phyloP scores from a whole-genome alignment of 2,113 vertebrate species.

The Carassius gibelio region DNA sequence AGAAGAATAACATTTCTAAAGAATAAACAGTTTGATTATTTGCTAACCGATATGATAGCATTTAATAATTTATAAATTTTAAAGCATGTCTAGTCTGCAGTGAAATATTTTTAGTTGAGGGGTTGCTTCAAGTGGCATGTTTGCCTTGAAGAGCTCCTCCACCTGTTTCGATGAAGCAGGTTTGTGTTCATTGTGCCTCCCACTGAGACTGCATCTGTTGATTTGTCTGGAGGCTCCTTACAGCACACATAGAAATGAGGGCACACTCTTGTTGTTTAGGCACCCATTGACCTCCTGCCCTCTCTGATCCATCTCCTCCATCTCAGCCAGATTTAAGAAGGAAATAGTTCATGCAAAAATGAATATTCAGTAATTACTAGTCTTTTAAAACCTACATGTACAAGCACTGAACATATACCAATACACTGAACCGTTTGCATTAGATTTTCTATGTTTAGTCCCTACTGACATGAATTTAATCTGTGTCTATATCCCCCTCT shows the following conservation, averaged over 20 bases:
- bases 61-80: not conserved
- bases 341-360: constrained; percentile 10
- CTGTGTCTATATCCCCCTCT: constrained; percentile 6
- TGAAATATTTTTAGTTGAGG: not conserved
- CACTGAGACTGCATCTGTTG: constrained; percentile 53
- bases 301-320: constrained; percentile 7
- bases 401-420: not conserved
- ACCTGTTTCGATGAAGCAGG: constrained; percentile 41
- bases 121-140: not conserved
- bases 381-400: not conserved
- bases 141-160: constrained; percentile 12
- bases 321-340: constrained; percentile 10
- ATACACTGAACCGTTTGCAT: not conserved
- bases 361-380: not conserved
- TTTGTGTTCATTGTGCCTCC: constrained; percentile 49
- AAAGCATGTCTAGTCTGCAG: not conserved
- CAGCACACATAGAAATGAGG: constrained; percentile 44
- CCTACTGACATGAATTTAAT: constrained; percentile 19
- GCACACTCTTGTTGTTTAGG: constrained; percentile 19
- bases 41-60: not conserved
- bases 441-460: constrained; percentile 15
- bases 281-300: constrained; percentile 41
- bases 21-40: not conserved
- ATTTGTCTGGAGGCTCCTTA: constrained; percentile 36
- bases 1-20: not conserved